Evolutionary conservation across 2,888 invertebrate genomes (phyloP), one percentile per base, ranked within the genome.

Genomic region (Cosmia trapezina): DNA sequence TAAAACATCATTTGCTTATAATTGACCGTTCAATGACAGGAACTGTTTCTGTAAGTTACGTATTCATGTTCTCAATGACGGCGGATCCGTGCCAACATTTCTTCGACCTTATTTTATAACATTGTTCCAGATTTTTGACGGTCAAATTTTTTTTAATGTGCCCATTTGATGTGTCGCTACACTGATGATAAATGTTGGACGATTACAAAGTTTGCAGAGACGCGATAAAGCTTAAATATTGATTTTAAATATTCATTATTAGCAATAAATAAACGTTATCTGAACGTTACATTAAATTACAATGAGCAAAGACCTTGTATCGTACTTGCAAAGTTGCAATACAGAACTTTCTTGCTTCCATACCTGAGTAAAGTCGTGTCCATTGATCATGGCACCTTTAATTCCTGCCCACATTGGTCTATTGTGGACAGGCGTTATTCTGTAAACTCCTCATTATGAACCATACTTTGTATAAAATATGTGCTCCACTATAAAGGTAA

Each of bases 401-500:
- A 95, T 94, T 93, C 93, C 89, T 90, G 91, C 91, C 90, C 89
- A 94, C 92, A 93, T 92, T 91, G 91, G 89, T 80, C 90, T 85
- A 93, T 96, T 96, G 94, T 96, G 89, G 86, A 90, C 93, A 93
- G 94, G 96, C 96, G 96, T 96, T 94, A 95, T 94, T 95, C 95
- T 95, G 96, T 95, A 96, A 96, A 94, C 87, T 91, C 88, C 94
- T 95, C 94, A 94, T 95, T 95, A 95, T 95, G 90, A 92, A 91
- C 91, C 91, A 92, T 92, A 94, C 95, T 95, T 95, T 96, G 95
- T 95, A 94, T 95, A 93, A 95, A 95, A 94, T 95, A 94, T 94
- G 91, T 92, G 94, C 93, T 95, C 93, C 91, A 95, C 92, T 95
- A 95, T 95, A 95, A 96, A 95, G 93, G 95, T 96, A 96, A 96